These are phyloP conservation scores for Ancistrus triradiatus DNA, from an alignment of 2,113 vertebrate species.

Conservation along the genomic window DNA sequence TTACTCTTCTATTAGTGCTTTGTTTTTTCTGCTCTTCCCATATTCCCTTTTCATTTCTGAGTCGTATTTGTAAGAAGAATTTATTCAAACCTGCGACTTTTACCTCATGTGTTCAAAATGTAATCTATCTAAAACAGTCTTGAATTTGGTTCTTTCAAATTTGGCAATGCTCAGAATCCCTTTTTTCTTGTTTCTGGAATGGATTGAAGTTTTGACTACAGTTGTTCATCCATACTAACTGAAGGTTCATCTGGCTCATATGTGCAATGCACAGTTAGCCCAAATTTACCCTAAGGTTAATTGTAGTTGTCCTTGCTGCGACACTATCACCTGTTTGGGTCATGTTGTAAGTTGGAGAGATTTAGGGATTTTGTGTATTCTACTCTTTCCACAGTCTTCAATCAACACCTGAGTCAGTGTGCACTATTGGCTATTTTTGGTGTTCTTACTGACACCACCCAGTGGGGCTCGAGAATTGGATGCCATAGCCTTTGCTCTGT, in stretches of 20 bases:
- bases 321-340: not conserved
- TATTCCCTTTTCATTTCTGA: too few relatives aligned
- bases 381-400: not conserved
- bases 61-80: too few relatives aligned
- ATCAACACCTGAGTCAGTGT: not conserved
- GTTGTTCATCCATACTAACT: too few relatives aligned
- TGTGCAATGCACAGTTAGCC: not conserved
- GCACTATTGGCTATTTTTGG: not conserved
- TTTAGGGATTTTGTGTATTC: not conserved
- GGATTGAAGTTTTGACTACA: too few relatives aligned
- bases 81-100: too few relatives aligned
- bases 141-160: not conserved
- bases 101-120: not conserved
- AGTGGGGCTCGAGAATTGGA: too few relatives aligned
- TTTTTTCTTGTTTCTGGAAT: too few relatives aligned
- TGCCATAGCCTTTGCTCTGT: too few relatives aligned
- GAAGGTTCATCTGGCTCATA: not conserved
- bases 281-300: not conserved
- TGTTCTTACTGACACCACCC: not conserved
- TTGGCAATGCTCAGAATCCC: too few relatives aligned
- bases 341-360: not conserved
- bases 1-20: too few relatives aligned
- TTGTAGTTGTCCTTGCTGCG: not conserved
- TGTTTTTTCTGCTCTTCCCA: too few relatives aligned
- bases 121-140: not conserved